Evolutionary conservation across 2,888 invertebrate species (phyloP).

Genomic region (Idaea straminata): DNA sequence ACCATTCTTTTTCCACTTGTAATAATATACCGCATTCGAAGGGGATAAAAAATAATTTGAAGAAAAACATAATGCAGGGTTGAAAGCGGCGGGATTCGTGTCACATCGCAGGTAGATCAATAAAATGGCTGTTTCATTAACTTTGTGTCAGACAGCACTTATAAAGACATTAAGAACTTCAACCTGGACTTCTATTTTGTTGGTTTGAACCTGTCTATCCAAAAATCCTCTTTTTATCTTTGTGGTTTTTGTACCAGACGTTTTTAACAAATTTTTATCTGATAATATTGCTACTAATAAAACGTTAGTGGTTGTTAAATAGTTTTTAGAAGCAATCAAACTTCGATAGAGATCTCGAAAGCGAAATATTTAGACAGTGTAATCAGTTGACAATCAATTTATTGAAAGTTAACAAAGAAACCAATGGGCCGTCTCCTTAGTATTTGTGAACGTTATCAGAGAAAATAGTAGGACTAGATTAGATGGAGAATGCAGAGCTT

Average conservation of each 20-base stretch:
- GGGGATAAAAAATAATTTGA: constrained; percentile 59
- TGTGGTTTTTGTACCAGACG: constrained; percentile 39
- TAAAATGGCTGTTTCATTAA: constrained; percentile 75
- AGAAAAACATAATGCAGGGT: constrained; percentile 74
- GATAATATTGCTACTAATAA: constrained; percentile 24
- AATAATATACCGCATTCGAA: constrained; percentile 27
- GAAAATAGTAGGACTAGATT: constrained; percentile 42
- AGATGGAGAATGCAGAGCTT: constrained; percentile 46
- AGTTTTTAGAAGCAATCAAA: constrained; percentile 17
- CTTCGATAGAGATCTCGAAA: constrained; percentile 20
- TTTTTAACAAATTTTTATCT: constrained; percentile 40
- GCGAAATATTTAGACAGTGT: constrained; percentile 18
- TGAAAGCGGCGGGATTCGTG: constrained; percentile 63
- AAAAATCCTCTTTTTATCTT: constrained; percentile 37
- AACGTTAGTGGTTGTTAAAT: constrained; percentile 14
- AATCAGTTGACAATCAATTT: constrained; percentile 34
- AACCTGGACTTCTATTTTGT: constrained; percentile 51
- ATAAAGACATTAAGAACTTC: constrained; percentile 76
- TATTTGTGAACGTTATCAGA: constrained; percentile 45
- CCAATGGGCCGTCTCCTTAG: constrained; percentile 28
- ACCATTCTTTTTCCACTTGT: constrained; percentile 40
- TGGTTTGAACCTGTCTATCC: constrained; percentile 17
- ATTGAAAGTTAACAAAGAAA: constrained; percentile 36
- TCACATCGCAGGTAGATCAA: constrained; percentile 77
- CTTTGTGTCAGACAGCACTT: constrained; percentile 71